Base-by-base conservation (phyloP, 1,140 invertebrate genomes). In the Oryctes rhinoceros region DNA sequence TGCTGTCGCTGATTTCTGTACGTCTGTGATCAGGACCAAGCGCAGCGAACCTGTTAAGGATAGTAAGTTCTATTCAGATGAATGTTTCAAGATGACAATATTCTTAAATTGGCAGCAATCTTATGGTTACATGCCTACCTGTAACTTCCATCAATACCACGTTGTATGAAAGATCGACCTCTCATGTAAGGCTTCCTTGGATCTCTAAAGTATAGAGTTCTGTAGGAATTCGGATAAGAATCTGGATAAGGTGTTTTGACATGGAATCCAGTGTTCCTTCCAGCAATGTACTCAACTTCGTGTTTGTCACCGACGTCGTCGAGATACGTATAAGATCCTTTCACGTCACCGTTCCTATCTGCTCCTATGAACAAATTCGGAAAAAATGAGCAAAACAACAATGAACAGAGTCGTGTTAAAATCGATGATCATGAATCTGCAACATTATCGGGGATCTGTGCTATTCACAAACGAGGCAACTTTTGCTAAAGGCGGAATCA, bases 301-400 rank as follows among this genome's bases (percentile, higher is more conserved):
- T 94, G 93, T 1, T 91, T 87, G 84, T 93, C 92, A 1, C 93
- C 93, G 37, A 93, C 90, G 81, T 94, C 93, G 82, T 94, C 93
- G 18, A 93, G 85, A 83, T 90, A 94, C 3, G 92, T 91, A 84
- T 93, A 94, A 74, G 90, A 89, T n/a, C 91, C 92, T 89, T 76
- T 85, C 11, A 88, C 87, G 81, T 86, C 86, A 3, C 87, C 86
- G 37, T 83, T 47, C 81, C 86, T 81, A 81, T 88, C 87, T 7
- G 86, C 84, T 77, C 79, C 83, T 83, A 53, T 13, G 76, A 78
- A 80, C 24, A 81, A 77, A 20, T 76, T 10, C 39, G 5, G 9
- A 44, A 44, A 7, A 7, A 39, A 39, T n/a, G n/a, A n/a, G n/a
- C 24, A 30, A 30, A 30, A 2, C 24, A 30, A 2, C 24, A 30